Evolutionary conservation across 1,140 invertebrate species (phyloP), one percentile per base, ranked within the genome.

Genomic region (Dendrolimus kikuchii): DNA sequence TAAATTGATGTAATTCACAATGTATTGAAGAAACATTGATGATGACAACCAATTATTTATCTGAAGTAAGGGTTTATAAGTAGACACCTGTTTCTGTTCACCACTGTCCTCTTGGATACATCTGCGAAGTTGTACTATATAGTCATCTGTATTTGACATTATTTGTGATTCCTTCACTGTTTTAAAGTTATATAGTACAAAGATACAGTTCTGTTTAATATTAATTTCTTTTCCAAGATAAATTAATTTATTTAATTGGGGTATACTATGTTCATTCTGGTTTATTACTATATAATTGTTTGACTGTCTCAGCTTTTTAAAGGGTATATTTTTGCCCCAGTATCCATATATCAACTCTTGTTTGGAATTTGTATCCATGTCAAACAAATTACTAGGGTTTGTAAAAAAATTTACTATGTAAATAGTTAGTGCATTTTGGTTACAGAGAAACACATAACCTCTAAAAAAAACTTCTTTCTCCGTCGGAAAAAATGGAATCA

Each of bases 11-110:
- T 76, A 77, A 64, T 80, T 81, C 49, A 64, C 56, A 43, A 76
- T n/a, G 67, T 86, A 77, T 57, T 82, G 76, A 44, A 63, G 55
- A 53, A 82, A 70, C 79, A 83, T 81, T 10, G 76, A 79, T 5
- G 70, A 72, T 51, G 60, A 56, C 7, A 86, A 46, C 68, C 73
- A 77, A 6, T 50, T 55, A 36, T 68, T 66, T 37, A 53, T 69
- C 44, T 51, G 55, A 48, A 62, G 58, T 48, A 41, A 38, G 39
- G 57, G 46, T 50, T 53, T 49, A 51, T 67, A 59, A 37, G 45
- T 9, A 39, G 39, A 51, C 44, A 40, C 51, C 47, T 49, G 7
- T 51, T 41, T 23, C 40, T n/a, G 49, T 41, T 53, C 7, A 40
- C 40, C 53, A 60, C 57, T 41, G 57, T 77, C 68, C 38, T 67